Conservation (phyloP, 30 jellyfish, hydroid and myxozoan genomes). For the Nemopilema nomurai region DNA sequence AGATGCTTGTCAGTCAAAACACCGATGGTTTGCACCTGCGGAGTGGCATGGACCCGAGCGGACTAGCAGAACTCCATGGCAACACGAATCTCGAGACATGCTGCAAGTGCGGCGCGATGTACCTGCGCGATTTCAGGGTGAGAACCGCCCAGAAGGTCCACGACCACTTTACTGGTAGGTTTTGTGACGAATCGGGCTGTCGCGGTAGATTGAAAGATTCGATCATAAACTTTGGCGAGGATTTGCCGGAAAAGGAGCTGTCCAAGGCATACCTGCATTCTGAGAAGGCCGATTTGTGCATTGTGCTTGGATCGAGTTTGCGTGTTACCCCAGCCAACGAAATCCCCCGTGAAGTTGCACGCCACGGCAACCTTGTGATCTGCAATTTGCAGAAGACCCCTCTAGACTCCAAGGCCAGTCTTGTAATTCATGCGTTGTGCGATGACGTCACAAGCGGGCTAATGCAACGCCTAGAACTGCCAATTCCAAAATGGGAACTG, state of each 20-base stretch:
- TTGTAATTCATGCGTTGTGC: conserved; percentile 83
- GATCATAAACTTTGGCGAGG: conserved; percentile 85
- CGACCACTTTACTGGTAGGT: conserved; percentile 85
- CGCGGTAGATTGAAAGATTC: conserved; percentile 77
- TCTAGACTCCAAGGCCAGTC: conserved; percentile 41
- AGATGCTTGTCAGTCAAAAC: conserved; percentile 80
- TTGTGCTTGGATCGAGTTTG: conserved; percentile 81
- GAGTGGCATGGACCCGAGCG: conserved; percentile 80
- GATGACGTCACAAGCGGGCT: conserved; percentile 76
- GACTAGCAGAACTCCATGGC: conserved; percentile 87
- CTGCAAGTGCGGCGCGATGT: conserved; percentile 61
- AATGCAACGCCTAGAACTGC: conserved; percentile 63
- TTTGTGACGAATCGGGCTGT: conserved; percentile 70
- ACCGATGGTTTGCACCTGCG: conserved; percentile 89
- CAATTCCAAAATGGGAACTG: conserved; percentile 85
- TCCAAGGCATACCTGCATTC: conserved; percentile 64
- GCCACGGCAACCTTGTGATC: conserved; percentile 62
- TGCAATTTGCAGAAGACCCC: conserved; percentile 88
- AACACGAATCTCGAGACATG: conserved; percentile 89
- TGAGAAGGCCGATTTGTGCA: conserved; percentile 83
- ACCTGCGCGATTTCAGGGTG: conserved; percentile 87
- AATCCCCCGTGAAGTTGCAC: conserved; percentile 68
- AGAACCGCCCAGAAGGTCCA: conserved; percentile 73
- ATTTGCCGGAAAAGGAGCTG: conserved; percentile 67
- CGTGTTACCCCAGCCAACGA: conserved; percentile 94